Conservation (phyloP, 2,797 vertebrate genomes). For the Benthosema pterotum region DNA sequence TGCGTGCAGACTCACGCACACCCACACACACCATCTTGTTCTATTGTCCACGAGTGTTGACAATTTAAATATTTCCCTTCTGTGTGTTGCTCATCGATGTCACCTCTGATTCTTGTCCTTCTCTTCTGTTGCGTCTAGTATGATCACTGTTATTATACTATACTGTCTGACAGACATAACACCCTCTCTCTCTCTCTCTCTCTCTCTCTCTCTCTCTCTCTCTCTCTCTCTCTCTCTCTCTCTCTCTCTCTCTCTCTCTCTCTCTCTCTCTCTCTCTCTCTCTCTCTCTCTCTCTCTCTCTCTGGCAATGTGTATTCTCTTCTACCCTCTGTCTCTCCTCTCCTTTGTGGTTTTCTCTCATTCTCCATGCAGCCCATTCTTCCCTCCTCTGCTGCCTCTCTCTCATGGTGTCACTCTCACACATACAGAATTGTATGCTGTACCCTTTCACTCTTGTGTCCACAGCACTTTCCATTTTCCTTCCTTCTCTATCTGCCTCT, state of each 20-base stretch:
- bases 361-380: neutral
- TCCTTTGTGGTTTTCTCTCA: neutral
- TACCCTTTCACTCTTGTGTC: neutral
- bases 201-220: conserved; percentile 30
- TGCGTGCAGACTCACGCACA: neutral
- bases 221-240: conserved; percentile 22
- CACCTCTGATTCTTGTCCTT: conserved; percentile 27
- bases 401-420: neutral
- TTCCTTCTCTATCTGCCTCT: neutral
- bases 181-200: conserved; percentile 16
- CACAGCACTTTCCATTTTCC: neutral
- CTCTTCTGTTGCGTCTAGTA: conserved; percentile 17
- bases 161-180: conserved; percentile 9
- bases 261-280: conserved; percentile 5
- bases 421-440: neutral
- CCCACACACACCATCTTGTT: conserved; percentile 3
- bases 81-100: conserved; percentile 13
- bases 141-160: conserved; percentile 57
- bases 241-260: conserved; percentile 22
- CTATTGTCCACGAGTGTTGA: conserved; percentile 9
- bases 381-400: neutral
- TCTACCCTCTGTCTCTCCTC: neutral
- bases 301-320: neutral
- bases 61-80: conserved; percentile 17
- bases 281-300: neutral